Evolutionary conservation across 2,797 vertebrate genomes (phyloP).

Genomic region (Diplodus puntazzo): DNA sequence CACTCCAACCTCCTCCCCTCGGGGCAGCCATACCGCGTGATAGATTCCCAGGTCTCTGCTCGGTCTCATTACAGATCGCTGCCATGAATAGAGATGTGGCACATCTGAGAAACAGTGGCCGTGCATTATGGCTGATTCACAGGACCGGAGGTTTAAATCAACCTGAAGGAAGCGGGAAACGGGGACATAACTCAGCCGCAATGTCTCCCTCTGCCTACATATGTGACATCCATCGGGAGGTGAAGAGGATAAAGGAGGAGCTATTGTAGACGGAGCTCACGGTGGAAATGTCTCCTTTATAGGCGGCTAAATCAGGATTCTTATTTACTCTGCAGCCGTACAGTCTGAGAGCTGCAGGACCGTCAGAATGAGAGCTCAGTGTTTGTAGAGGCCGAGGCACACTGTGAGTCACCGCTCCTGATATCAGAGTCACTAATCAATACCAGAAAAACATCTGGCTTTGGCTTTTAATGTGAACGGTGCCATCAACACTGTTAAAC

Average conservation of each 20-base stretch:
- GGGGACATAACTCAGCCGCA: constrained; percentile 76
- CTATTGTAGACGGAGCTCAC: constrained; percentile 7
- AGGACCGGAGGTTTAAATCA: constrained; percentile 82
- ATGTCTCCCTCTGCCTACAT: constrained; percentile 34
- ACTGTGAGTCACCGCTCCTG: background rate
- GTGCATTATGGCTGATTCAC: constrained; percentile 85
- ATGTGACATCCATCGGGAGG: constrained; percentile 44
- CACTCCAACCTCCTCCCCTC: constrained; percentile 77
- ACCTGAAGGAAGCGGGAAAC: constrained; percentile 50
- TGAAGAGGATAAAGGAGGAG: constrained; percentile 27
- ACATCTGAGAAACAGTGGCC: constrained; percentile 79
- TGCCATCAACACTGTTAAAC: no score
- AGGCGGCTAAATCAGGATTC: constrained; percentile 28
- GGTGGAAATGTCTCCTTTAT: constrained; percentile 28
- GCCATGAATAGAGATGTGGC: constrained; percentile 86
- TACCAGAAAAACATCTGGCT: no score
- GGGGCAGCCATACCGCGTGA: constrained; percentile 77
- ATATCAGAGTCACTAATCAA: no score
- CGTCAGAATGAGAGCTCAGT: background rate
- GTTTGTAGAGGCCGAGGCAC: background rate
- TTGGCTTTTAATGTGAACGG: no score
- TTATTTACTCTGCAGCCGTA: constrained; percentile 15
- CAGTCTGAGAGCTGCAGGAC: background rate
- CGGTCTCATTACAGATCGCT: constrained; percentile 81
- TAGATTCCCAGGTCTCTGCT: constrained; percentile 83